Conservation (phyloP, 2,113 vertebrate genomes). For the Struthidea cinerea region DNA sequence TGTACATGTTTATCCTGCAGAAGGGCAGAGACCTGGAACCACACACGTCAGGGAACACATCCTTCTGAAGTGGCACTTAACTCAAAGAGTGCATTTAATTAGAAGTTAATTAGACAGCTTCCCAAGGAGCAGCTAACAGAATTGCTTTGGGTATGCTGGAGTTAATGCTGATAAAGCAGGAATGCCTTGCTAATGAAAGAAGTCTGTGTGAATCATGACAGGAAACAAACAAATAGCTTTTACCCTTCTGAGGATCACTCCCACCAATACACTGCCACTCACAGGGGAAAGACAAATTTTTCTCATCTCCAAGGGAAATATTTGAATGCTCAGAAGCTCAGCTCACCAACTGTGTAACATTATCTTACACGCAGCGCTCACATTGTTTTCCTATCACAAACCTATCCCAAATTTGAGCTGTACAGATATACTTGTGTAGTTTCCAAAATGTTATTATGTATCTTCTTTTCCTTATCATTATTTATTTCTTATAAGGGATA, state of each 20-base stretch:
- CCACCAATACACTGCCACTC: background rate
- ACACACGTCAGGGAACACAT: rapidly evolving
- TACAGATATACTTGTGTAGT: background rate
- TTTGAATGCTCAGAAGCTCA: background rate
- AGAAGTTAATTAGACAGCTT: background rate
- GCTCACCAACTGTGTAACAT: background rate
- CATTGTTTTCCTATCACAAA: background rate
- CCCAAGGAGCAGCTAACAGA: background rate
- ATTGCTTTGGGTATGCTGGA: background rate
- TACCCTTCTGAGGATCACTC: background rate
- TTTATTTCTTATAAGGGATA: background rate
- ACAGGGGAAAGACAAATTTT: background rate
- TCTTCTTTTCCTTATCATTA: background rate
- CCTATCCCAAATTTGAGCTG: background rate
- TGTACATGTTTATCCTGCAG: background rate
- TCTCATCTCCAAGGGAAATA: background rate
- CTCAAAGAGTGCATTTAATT: background rate
- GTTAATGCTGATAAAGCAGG: background rate
- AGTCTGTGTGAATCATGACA: background rate
- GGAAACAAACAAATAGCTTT: background rate
- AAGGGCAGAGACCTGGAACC: background rate
- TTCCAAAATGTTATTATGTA: background rate
- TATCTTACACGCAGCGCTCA: background rate
- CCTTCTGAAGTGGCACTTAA: background rate
- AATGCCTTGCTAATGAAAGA: background rate